A percentile compares a stretch with the other conserved stretches of the same genome.
Evolutionary conservation across 2,888 invertebrate species (phyloP).

Genomic region (Blastobasis adustella): DNA sequence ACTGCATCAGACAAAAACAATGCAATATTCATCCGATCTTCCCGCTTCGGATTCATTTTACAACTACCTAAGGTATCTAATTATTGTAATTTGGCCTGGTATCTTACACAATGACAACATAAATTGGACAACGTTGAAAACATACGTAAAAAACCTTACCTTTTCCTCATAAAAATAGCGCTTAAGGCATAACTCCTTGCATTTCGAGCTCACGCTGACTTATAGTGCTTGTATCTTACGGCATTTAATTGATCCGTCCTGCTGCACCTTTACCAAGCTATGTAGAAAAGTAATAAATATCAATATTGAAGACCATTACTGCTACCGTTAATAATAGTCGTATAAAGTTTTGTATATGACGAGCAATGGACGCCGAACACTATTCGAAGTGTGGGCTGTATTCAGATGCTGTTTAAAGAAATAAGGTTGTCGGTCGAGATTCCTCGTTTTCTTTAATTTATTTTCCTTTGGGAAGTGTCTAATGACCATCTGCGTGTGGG

Average conservation of each 20-base stretch:
- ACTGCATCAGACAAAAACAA: too few species aligned
- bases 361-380: too few species aligned
- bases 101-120: too few species aligned
- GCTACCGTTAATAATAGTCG: neutral
- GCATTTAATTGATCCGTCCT: slow-evolving; percentile 55
- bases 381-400: too few species aligned
- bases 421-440: slow-evolving; percentile 57
- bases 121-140: too few species aligned
- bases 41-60: too few species aligned
- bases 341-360: too few species aligned
- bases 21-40: too few species aligned
- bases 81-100: too few species aligned
- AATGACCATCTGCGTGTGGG: slow-evolving; percentile 72
- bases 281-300: neutral
- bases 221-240: slow-evolving; percentile 58
- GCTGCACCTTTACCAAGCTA: neutral
- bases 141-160: slow-evolving; percentile 3
- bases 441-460: slow-evolving; percentile 72
- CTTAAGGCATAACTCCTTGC: slow-evolving; percentile 54
- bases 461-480: slow-evolving; percentile 70
- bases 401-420: slow-evolving; percentile 21
- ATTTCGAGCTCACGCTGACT: slow-evolving; percentile 54
- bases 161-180: slow-evolving; percentile 45
- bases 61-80: too few species aligned
- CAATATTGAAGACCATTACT: neutral